Percentiles rank a stretch among this genome's conserved stretches.
These are phyloP conservation scores for Orius insidiosus DNA, from an alignment of 1,140 invertebrate genomes.

Conservation along the genomic window DNA sequence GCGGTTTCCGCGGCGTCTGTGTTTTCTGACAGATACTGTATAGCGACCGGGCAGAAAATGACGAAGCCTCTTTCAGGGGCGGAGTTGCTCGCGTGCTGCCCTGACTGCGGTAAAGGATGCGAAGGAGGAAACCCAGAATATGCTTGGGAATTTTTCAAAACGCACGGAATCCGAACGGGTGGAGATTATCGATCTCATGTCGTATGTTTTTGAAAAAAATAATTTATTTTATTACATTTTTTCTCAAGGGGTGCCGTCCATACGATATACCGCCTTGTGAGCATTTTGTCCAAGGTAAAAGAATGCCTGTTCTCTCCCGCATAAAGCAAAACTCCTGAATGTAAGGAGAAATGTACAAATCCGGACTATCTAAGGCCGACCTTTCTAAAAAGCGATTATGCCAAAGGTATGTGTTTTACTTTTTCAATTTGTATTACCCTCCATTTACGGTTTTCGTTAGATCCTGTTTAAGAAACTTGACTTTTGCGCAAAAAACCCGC, in stretches of 20 bases:
- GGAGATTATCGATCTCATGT: constrained; percentile 35
- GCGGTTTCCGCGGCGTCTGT: constrained; percentile 24
- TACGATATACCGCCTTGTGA: constrained; percentile 46
- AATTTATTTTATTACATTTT: background rate
- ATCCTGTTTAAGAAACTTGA: too few relatives aligned
- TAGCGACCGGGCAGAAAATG: constrained; percentile 34
- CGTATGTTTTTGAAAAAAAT: constrained; percentile 9
- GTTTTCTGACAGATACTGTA: constrained; percentile 51
- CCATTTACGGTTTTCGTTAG: too few relatives aligned
- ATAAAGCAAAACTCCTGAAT: constrained; percentile 8
- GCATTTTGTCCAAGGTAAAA: constrained; percentile 63
- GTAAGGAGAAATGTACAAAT: constrained; percentile 12
- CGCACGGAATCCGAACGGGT: constrained; percentile 37
- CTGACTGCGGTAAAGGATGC: constrained; percentile 43
- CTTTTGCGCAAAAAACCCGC: too few relatives aligned
- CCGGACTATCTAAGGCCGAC: background rate
- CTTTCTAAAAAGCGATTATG: constrained; percentile 6
- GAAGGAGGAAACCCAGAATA: constrained; percentile 37
- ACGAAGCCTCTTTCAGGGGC: constrained; percentile 40
- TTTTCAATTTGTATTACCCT: too few relatives aligned
- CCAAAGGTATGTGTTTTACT: constrained; percentile 15
- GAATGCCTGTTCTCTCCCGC: constrained; percentile 34
- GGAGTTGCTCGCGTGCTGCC: constrained; percentile 43
- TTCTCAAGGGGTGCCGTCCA: background rate
- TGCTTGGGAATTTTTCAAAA: constrained; percentile 40